Evolutionary conservation across 2,888 invertebrate genomes (phyloP), one percentile per base, ranked within the genome.

Genomic region (Mechanitis mazaeus): DNA sequence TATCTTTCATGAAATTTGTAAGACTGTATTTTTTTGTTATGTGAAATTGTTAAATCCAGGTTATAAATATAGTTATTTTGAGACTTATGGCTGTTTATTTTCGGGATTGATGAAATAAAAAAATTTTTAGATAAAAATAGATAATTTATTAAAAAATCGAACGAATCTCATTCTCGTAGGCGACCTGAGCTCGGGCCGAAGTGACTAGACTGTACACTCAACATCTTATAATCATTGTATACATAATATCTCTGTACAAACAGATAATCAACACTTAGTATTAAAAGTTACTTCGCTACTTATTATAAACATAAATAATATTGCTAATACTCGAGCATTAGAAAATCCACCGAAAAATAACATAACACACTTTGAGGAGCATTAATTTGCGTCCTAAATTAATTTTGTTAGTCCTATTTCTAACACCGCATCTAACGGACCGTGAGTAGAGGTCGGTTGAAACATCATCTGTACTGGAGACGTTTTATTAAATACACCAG

Each of bases 121-220:
- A 55, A 2, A 20, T 56, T 56, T 56, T 59, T 85, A 85, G 82
- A 83, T 86, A 87, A 90, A 87, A 88, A 89, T 89, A 88, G 87
- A 87, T 87, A 83, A 81, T 89, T 87, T 86, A 89, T 85, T 85
- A 76, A 83, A 80, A 78, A 63, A 66, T 59, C 80, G 79, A 79
- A 83, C 81, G 82, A 83, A 84, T 83, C 80, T 75, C 75, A 79
- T 81, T 80, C 79, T 81, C 79, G 77, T 76, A 70, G 71, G 72
- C 83, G 86, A 84, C 88, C 88, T 74, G 86, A 86, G 87, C 87
- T 85, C 87, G 74, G 89, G 84, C 77, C 88, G 83, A 75, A 71
- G 78, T 90, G 90, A 90, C 90, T 90, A 90, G 90, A 89, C 81
- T 80, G 85, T 86, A 90, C 90, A 89, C 90, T 89, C 89, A 87